phyloP scores from a whole-genome alignment of 2,113 vertebrate species.

The Thunnus maccoyii region DNA sequence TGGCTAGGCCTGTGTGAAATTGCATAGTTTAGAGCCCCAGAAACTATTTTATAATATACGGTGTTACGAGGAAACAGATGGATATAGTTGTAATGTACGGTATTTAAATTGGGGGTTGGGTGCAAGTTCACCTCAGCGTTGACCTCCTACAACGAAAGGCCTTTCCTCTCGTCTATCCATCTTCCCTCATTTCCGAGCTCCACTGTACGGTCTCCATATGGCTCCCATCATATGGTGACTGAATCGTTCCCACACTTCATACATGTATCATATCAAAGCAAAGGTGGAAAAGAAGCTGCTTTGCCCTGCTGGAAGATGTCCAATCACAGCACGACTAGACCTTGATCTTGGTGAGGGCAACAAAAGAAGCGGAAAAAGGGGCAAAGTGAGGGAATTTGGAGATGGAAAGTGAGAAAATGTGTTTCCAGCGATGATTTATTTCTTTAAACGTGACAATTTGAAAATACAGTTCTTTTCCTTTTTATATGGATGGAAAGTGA shows the following conservation, averaged over 20 bases:
- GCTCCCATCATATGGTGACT: conserved; percentile 31
- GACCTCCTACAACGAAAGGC: conserved; percentile 1
- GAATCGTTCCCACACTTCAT: conserved; percentile 9
- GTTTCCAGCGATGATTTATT: too few relatives aligned
- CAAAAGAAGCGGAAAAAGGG: neutral
- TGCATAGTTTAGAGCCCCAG: too few relatives aligned
- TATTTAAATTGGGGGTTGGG: neutral
- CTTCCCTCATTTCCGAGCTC: conserved; percentile 20
- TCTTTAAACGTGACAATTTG: too few relatives aligned
- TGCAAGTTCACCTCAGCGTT: neutral
- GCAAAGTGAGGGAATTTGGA: neutral
- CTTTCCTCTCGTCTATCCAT: neutral
- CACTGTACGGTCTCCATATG: conserved; percentile 23
- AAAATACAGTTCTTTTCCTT: too few relatives aligned
- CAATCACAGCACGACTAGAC: neutral
- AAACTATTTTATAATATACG: neutral
- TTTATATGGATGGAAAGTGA: too few relatives aligned
- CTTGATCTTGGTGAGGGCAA: neutral
- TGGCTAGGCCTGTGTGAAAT: neutral
- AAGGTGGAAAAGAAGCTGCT: neutral
- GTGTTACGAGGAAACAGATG: conserved; percentile 32
- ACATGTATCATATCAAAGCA: conserved; percentile 22
- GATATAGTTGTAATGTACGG: conserved; percentile 1
- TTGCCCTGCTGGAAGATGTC: conserved; percentile 4
- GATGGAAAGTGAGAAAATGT: neutral